Evolutionary conservation across 2,113 vertebrate genomes (phyloP), one percentile per base, ranked within the genome.

Genomic region (Ploceus nigricollis): DNA sequence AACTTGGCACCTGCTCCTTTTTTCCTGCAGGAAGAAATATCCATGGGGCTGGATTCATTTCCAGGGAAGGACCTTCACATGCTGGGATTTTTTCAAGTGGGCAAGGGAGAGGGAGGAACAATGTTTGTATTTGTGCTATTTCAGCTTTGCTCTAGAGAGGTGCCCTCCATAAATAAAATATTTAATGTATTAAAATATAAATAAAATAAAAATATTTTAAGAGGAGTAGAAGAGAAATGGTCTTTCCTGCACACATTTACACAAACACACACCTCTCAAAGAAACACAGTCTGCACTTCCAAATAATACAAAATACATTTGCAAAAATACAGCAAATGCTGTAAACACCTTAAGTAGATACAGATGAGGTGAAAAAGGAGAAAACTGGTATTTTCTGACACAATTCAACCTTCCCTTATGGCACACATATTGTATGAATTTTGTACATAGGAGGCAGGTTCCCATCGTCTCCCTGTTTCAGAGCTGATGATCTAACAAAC

Each of bases 241-340:
- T 77, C 61, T 80, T 28, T 85, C 23, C 33, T 33, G 27, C 19
- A 53, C 9, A 22, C 1, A 5, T 73, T 45, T 33, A 54, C 11
- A 22, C 4, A 21, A 11, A 6, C 0, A 0, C 13, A 35, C 5
- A 3, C 15, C 9, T 28, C 10, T 2, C 30, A 9, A 35, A 79
- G 39, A 50, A 86, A n/a, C 8, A 30, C 23, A 8, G 2, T 33
- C 6, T 44, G 53, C 35, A 10, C 22, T 35, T 33, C 25, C 31
- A 92, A 30, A 70, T 3, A 20, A 39, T 57, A 33, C 16, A 50
- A 50, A 72, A 66, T n/a, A n/a, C n/a, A n/a, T n/a, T n/a, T 57
- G 35, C 16, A 50, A 50, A 72, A 66, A 23, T n/a, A 14, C 16
- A 64, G 33, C 9, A 90, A 44, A 53, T 40, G 9, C 50, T 57